Evolutionary conservation across 2,797 vertebrate species (phyloP).

Genomic region (Megaceryle alcyon): DNA sequence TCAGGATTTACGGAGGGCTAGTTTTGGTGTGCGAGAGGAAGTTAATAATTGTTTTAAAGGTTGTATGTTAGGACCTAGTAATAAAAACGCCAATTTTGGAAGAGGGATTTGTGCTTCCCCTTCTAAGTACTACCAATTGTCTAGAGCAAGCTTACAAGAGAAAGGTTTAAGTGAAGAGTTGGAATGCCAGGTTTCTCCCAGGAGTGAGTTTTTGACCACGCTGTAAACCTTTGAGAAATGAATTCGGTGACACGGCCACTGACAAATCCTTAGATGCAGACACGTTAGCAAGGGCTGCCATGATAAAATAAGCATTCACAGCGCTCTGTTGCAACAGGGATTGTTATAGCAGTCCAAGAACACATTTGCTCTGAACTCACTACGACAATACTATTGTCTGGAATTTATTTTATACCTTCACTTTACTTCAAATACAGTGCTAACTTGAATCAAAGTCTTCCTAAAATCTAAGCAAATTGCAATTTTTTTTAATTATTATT

Average conservation of each 20-base stretch:
- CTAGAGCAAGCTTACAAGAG: neutral
- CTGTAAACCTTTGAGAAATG: slow-evolving; percentile 24
- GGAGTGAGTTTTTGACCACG: neutral
- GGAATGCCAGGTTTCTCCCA: neutral
- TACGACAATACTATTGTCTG: neutral
- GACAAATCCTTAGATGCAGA: neutral
- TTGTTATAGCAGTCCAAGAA: neutral
- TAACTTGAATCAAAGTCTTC: neutral
- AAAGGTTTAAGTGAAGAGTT: neutral
- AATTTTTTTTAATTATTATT: neutral
- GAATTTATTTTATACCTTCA: neutral
- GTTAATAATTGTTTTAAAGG: neutral
- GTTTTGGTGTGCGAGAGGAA: neutral
- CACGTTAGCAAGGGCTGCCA: neutral
- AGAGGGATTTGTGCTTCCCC: neutral
- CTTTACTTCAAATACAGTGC: neutral
- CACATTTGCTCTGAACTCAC: neutral
- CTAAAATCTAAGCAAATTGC: neutral
- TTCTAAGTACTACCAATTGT: neutral
- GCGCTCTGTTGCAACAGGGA: neutral
- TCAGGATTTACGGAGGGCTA: neutral
- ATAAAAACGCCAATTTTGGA: neutral
- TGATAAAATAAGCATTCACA: slow-evolving; percentile 6
- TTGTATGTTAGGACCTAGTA: neutral
- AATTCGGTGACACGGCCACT: neutral